Base-by-base conservation (phyloP, 2,113 vertebrate species). In the Chelonoidis abingdonii region DNA sequence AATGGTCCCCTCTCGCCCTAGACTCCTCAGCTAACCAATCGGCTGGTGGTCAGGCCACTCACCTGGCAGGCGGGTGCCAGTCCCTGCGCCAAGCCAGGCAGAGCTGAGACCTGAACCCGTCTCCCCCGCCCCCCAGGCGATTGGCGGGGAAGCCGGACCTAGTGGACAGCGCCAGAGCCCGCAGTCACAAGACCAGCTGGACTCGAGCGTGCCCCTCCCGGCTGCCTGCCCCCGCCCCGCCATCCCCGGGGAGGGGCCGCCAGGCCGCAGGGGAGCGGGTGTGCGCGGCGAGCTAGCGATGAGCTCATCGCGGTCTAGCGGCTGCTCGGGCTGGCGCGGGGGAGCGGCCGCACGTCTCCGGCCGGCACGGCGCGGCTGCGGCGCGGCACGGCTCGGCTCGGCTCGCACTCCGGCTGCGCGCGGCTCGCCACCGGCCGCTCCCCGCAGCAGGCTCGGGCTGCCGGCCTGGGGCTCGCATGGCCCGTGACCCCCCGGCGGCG, bases 291-390 rank as follows among this genome's bases (percentile, higher is more conserved):
- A 94, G 95, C 95, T 88, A 90, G 94, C 94, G 97, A 98, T 98
- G 98, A 98, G 98, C 97, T 98, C 98, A 98, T 98, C 96, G 97
- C 97, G 98, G 95, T 96, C 95, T 97, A 95, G 97, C 96, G 93
- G 96, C 94, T 21, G 53, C 53, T 54, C 97, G 97, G 98, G 96
- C 97, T 94, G 86, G 90, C 93, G 90, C 90, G 80, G 89, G 76
- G n/a, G 10, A 38, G n/a, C 72, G 6, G 76, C 38, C 10, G 10
- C 17, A 38, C 17, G 72, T n/a, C 72, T 44, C 19, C 16, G 72
- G 35, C n/a, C 35, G 6, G 31, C 31, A 35, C 80, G 12, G 80
- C 53, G 2, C 19, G 8, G 53, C 75, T 14, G 35, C 80, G 12
- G 80, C 53, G 2, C 19, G 8, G 53, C 75, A 8, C 21, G 6